A percentile compares a stretch with the other conserved stretches of the same genome.
These are phyloP conservation scores for Drosophila ananassae DNA, from an alignment of 1,140 invertebrate genomes.

Conservation along the genomic window DNA sequence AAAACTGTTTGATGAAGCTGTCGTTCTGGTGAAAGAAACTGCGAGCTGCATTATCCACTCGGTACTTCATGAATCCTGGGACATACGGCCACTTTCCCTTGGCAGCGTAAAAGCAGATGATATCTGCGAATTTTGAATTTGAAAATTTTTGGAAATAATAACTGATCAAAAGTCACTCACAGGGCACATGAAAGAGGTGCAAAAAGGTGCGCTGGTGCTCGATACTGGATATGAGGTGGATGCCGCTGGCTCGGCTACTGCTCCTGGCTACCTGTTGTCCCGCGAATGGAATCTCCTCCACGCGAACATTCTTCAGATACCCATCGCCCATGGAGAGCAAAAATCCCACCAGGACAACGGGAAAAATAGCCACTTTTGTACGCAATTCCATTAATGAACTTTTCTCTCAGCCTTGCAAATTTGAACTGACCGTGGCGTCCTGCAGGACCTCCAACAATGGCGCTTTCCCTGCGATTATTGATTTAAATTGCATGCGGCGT, in stretches of 20 bases:
- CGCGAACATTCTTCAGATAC: constrained; percentile 61
- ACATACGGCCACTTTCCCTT: constrained; percentile 83
- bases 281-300: constrained; percentile 73
- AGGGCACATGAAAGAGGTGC: constrained; percentile 78
- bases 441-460: constrained; percentile 32
- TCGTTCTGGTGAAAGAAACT: constrained; percentile 74
- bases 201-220: constrained; percentile 72
- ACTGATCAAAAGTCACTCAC: constrained; percentile 42
- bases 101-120: constrained; percentile 81
- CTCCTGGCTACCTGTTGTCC: background rate
- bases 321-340: constrained; percentile 53
- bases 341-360: constrained; percentile 53
- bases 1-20: constrained; percentile 71
- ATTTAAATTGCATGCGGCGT: constrained; percentile 58
- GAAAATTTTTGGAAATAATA: too few relatives aligned
- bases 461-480: constrained; percentile 46
- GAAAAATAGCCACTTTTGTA: constrained; percentile 53
- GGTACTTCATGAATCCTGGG: constrained; percentile 73
- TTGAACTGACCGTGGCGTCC: constrained; percentile 44
- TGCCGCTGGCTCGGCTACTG: constrained; percentile 45
- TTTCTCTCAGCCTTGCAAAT: background rate
- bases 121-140: constrained; percentile 52
- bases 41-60: constrained; percentile 62
- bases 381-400: constrained; percentile 50
- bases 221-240: constrained; percentile 68